phyloP scores from a whole-genome alignment of 1,140 invertebrate species.

The Cotesia glomerata region DNA sequence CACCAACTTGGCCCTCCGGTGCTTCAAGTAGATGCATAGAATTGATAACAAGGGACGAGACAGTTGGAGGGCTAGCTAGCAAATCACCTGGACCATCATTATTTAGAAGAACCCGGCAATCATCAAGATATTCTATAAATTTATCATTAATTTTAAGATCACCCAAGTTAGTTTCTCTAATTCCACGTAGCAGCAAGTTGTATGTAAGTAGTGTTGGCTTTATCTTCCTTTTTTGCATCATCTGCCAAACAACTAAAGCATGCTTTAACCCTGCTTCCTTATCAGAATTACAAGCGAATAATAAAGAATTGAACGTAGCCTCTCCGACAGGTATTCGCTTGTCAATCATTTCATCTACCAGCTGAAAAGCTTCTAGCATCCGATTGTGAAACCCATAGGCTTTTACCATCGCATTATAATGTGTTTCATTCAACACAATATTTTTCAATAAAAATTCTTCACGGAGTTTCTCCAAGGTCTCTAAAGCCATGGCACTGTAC shows the following conservation, averaged over 20 bases:
- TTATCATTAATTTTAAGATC: constrained; percentile 67
- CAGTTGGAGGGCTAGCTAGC: constrained; percentile 44
- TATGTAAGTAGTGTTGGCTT: constrained; percentile 76
- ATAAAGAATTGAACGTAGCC: constrained; percentile 78
- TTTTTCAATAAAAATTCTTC: constrained; percentile 73
- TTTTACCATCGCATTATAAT: constrained; percentile 90
- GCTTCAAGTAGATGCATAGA: background rate
- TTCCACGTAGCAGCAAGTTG: constrained; percentile 80
- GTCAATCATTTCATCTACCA: constrained; percentile 84
- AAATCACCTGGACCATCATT: constrained; percentile 45
- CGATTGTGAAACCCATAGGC: constrained; percentile 85
- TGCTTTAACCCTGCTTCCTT: constrained; percentile 80
- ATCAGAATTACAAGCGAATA: constrained; percentile 83
- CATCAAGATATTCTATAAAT: constrained; percentile 26
- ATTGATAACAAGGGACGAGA: constrained; percentile 21
- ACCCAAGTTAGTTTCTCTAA: constrained; percentile 81
- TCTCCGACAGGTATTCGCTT: constrained; percentile 70
- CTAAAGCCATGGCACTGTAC: constrained; percentile 69
- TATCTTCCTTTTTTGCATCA: constrained; percentile 73
- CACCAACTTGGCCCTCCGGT: background rate
- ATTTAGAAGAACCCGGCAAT: constrained; percentile 27
- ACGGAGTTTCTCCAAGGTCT: constrained; percentile 64
- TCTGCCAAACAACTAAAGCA: constrained; percentile 82
- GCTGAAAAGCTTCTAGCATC: constrained; percentile 74
- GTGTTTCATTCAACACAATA: constrained; percentile 74